These are phyloP conservation scores for Crocallis elinguaria DNA, from an alignment of 2,888 invertebrate genomes.

Conservation along the genomic window DNA sequence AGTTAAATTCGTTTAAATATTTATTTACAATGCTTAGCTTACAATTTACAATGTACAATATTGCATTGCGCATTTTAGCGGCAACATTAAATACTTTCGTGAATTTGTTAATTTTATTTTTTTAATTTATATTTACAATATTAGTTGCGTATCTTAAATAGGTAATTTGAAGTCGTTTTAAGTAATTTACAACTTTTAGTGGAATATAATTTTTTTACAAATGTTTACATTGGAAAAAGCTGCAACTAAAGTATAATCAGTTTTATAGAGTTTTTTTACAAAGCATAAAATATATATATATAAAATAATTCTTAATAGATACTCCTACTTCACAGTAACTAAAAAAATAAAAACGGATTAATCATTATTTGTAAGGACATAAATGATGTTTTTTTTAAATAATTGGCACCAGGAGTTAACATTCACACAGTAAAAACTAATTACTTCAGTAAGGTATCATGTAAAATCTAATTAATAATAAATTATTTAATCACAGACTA, in stretches of 20 bases:
- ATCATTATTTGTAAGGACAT: too few species aligned
- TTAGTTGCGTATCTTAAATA: slow-evolving; percentile 11
- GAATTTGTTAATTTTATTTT: slow-evolving; percentile 23
- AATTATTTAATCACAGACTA: slow-evolving; percentile 77
- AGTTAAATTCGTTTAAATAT: slow-evolving; percentile 83
- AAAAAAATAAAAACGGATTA: neutral
- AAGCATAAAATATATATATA: too few species aligned
- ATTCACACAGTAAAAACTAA: slow-evolving; percentile 29
- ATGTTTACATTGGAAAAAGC: neutral
- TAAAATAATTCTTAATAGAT: too few species aligned
- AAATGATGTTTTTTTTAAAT: neutral
- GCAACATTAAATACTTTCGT: slow-evolving; percentile 39
- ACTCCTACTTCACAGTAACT: neutral
- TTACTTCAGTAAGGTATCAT: slow-evolving; percentile 26
- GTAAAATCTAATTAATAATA: slow-evolving; percentile 55
- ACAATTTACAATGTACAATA: slow-evolving; percentile 66
- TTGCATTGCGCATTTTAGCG: slow-evolving; percentile 55
- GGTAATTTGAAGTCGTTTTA: slow-evolving; percentile 4
- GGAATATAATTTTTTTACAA: slow-evolving; percentile 3
- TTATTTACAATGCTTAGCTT: slow-evolving; percentile 71
- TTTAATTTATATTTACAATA: slow-evolving; percentile 51
- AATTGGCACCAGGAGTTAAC: slow-evolving; percentile 35
- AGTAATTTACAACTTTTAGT: neutral
- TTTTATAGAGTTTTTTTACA: too few species aligned
- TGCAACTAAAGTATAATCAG: neutral